phyloP scores from a whole-genome alignment of 2,113 vertebrate species.

The Bostrychus sinensis region DNA sequence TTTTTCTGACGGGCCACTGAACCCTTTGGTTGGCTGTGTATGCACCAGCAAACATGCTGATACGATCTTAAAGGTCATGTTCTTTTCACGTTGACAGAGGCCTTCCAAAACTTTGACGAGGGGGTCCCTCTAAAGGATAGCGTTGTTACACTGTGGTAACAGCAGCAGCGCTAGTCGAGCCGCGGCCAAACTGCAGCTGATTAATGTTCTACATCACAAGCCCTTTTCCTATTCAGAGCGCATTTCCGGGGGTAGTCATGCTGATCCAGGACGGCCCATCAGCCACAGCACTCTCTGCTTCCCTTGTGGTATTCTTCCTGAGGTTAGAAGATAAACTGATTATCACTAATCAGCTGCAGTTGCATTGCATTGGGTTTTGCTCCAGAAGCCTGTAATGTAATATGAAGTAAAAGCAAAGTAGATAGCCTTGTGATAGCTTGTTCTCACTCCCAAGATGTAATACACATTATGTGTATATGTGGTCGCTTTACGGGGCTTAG shows the following conservation, averaged over 20 bases:
- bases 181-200: slow-evolving; percentile 79
- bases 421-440: slow-evolving; percentile 45
- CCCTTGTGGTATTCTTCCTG: slow-evolving; percentile 39
- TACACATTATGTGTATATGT: background rate
- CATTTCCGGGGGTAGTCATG: slow-evolving; percentile 56
- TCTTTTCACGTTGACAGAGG: slow-evolving; percentile 99
- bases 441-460: background rate
- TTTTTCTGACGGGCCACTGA: slow-evolving; percentile 87
- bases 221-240: slow-evolving; percentile 61
- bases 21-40: slow-evolving; percentile 90
- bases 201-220: slow-evolving; percentile 81
- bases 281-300: slow-evolving; percentile 11
- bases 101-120: slow-evolving; percentile 97
- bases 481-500: background rate
- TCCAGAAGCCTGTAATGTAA: slow-evolving; percentile 86
- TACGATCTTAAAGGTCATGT: slow-evolving; percentile 99
- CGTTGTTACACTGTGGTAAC: slow-evolving; percentile 63
- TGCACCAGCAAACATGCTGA: slow-evolving; percentile 99
- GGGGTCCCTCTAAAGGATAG: slow-evolving; percentile 88
- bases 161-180: slow-evolving; percentile 23
- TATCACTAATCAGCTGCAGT: slow-evolving; percentile 54
- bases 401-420: slow-evolving; percentile 84
- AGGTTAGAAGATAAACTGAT: slow-evolving; percentile 62
- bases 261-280: slow-evolving; percentile 57
- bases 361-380: slow-evolving; percentile 19